A percentile compares a stretch with the other conserved stretches of the same genome.
Evolutionary conservation across 2,797 vertebrate genomes (phyloP).

Genomic region (Apogon talboti): DNA sequence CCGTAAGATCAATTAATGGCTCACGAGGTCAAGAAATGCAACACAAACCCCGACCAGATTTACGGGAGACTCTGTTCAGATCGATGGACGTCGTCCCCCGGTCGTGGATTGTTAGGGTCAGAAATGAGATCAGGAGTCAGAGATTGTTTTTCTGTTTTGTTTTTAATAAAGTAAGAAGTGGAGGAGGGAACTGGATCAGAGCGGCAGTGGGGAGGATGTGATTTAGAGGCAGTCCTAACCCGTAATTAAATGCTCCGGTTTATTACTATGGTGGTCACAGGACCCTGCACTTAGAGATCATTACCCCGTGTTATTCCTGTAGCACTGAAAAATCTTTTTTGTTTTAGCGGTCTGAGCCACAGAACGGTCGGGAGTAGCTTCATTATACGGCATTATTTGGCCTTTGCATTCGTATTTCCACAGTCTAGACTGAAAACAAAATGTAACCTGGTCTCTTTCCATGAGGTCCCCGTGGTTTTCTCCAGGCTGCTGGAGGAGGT

Average conservation of each 20-base stretch:
- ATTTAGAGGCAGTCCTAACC: slow-evolving; percentile 51
- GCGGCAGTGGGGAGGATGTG: slow-evolving; percentile 34
- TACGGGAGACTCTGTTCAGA: slow-evolving; percentile 7
- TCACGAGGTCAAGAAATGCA: slow-evolving; percentile 16
- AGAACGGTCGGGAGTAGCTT: slow-evolving; percentile 26
- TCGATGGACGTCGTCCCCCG: no score
- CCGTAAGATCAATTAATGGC: slow-evolving; percentile 25
- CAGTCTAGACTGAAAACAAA: slow-evolving; percentile 20
- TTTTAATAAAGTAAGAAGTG: slow-evolving; percentile 21
- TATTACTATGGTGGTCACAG: slow-evolving; percentile 45
- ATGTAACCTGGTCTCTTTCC: slow-evolving; percentile 23
- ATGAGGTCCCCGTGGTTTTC: slow-evolving; percentile 24
- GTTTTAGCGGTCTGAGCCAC: slow-evolving; percentile 31
- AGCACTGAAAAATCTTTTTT: slow-evolving; percentile 40
- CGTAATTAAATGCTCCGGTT: slow-evolving; percentile 46
- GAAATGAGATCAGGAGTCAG: slow-evolving; percentile 45
- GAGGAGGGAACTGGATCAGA: slow-evolving; percentile 13
- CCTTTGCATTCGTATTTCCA: slow-evolving; percentile 31
- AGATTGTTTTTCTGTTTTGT: slow-evolving; percentile 31
- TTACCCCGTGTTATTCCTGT: slow-evolving; percentile 40
- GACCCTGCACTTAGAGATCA: slow-evolving; percentile 33
- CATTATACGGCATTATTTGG: slow-evolving; percentile 32
- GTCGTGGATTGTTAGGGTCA: no score
- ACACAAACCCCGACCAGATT: neutral
- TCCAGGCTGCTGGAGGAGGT: slow-evolving; percentile 16